Evolutionary conservation across 2,797 vertebrate species (phyloP).

Genomic region (Etheostoma nigrum): DNA sequence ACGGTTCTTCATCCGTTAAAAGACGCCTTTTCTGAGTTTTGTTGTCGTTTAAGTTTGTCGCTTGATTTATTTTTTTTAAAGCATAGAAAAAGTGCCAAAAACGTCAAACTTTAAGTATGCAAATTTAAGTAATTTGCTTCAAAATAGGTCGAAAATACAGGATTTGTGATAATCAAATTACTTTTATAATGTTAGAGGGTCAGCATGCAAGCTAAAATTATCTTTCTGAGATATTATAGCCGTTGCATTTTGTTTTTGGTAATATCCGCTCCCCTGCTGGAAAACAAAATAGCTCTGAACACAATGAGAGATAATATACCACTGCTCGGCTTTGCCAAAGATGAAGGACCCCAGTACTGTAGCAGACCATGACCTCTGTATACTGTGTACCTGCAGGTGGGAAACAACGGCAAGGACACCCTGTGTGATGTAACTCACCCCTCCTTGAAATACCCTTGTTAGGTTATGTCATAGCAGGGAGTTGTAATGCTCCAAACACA

Average conservation of each 20-base stretch:
- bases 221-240: not conserved
- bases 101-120: too few species aligned
- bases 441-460: constrained; percentile 59
- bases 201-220: not conserved
- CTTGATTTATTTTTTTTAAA: too few species aligned
- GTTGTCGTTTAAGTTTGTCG: too few species aligned
- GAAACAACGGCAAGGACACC: constrained; percentile 68
- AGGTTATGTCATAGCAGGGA: constrained; percentile 30
- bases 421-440: constrained; percentile 51
- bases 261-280: constrained; percentile 76
- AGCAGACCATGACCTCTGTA: constrained; percentile 70
- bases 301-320: constrained; percentile 76
- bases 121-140: too few species aligned
- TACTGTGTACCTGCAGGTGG: constrained; percentile 68
- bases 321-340: constrained; percentile 69
- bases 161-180: not conserved
- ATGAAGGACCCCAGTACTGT: constrained; percentile 64
- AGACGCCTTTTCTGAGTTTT: too few species aligned
- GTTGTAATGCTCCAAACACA: not conserved
- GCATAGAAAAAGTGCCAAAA: too few species aligned
- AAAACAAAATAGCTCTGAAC: constrained; percentile 62
- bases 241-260: constrained; percentile 51
- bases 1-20: too few species aligned
- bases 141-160: not conserved
- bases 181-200: not conserved